Base-by-base conservation (phyloP, 2,797 vertebrate species). In the Macroramphosus scolopax region DNA sequence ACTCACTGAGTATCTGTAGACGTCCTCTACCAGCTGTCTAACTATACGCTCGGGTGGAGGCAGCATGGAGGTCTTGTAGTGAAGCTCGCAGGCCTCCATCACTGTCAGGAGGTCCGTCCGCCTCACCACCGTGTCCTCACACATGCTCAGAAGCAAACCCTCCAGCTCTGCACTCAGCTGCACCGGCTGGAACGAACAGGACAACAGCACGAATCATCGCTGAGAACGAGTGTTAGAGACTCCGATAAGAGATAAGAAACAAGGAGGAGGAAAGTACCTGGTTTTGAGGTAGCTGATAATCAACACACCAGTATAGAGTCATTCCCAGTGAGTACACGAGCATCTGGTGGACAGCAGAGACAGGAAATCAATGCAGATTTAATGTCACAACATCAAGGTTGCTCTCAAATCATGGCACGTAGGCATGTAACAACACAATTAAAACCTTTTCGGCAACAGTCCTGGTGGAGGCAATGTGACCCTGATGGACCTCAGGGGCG, bases 271-370 rank as follows among this genome's bases (percentile, higher is more conserved):
- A 15, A 30, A 17, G n/a, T 64, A 90, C 93, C 93, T 95, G 92
- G 49, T 90, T 90, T 68, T 91, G 88, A 75, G 92, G 92, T 81
- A 96, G 85, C 5, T 85, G 90, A 75, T 92, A 95, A 48, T 93
- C 93, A 26, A 89, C 89, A 13, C 93, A 90, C 93, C 94, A 97
- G 48, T 93, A 97, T 31, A 96, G 88, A 6, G 92, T 96, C 93
- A 94, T 95, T 64, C 95, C 94, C 75, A 97, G 78, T 14, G 94
- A 96, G 73, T 93, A 97, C 20, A 93, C 85, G 17, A 90, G 83
- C 84, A 90, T 88, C 94, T 97, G 82, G 47, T 51, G 70, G 53
- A 75, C 17, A 17, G 20, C n/a, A n/a, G n/a, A n/a, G 33, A 46
- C 3, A 17, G 20, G 25, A 26, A 47, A 38, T n/a, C 2, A 38